Evolutionary conservation across 1,140 invertebrate genomes (phyloP).

Genomic region (Eurytemora carolleeae): DNA sequence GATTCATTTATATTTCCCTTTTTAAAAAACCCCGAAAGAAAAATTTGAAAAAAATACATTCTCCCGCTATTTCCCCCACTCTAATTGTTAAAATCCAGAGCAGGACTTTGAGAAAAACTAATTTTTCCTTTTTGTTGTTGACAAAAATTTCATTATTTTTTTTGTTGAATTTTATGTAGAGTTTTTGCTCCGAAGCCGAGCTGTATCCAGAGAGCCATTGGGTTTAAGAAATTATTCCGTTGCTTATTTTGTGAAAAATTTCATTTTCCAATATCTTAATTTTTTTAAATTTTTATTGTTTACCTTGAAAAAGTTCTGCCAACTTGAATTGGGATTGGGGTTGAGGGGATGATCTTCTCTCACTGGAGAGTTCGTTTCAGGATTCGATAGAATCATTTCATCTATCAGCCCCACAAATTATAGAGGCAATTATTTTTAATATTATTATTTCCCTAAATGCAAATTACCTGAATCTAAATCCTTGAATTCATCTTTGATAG

Average conservation of each 20-base stretch:
- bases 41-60: too few species aligned
- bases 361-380: neutral
- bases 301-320: constrained; percentile 68
- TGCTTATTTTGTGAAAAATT: neutral
- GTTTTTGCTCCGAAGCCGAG: neutral
- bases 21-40: too few species aligned
- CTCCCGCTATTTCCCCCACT: too few species aligned
- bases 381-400: constrained; percentile 1
- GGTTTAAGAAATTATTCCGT: neutral
- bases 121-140: neutral
- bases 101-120: too few species aligned
- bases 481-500: too few species aligned
- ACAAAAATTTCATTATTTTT: neutral
- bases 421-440: too few species aligned
- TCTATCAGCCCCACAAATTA: too few species aligned
- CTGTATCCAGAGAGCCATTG: neutral
- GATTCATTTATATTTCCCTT: too few species aligned
- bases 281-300: neutral
- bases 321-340: constrained; percentile 74
- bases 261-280: neutral
- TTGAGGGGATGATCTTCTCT: constrained; percentile 68
- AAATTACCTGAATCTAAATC: too few species aligned
- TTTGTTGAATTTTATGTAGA: neutral
- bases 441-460: too few species aligned
- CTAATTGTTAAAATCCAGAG: too few species aligned